Evolutionary conservation across 2,113 vertebrate species (phyloP), one percentile per base, ranked within the genome.

Genomic region (Hucho hucho): DNA sequence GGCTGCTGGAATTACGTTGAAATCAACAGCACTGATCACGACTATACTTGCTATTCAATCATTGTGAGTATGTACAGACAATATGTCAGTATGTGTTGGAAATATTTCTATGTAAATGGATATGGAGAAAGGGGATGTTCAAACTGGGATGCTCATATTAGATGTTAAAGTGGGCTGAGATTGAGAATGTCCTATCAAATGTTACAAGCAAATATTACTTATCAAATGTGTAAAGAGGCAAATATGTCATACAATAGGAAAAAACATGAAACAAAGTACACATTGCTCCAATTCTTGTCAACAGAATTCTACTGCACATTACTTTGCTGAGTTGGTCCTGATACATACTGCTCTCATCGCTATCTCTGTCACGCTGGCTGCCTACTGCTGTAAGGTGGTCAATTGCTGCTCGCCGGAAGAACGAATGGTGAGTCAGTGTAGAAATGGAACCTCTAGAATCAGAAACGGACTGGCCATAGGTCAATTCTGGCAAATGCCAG

Each of bases 341-440:
- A 43, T 43, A 43, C 37, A 43, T 3, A 43, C 37, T 43, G 37
- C 37, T 43, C 37, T 43, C 37, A 43, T 43, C 37, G 37, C 37
- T 12, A 43, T 43, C 37, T 43, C 37, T 43, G 37, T 43, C 7
- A 43, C 37, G 9, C 37, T 87, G 70, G 37, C 37, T 43, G 37
- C 37, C 37, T 43, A 43, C 70, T 84, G 83, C 64, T 84, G 85
- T 75, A 87, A 87, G 49, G 79, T 83, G 3, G 64, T 84, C 69
- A 72, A 84, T 2, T 83, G 85, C 83, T 87, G 85, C 69, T 43
- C 74, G 9, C 70, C 83, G 16, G 75, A 4, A 9, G 56, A n/a
- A 25, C 64, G 68, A 12, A 67, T 78, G 80, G 85, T 85, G 82
- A 80, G 53, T 43, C 37, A 43, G 9, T 43, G 9, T 43, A 43